These are phyloP conservation scores for Sarcophaga subvicina DNA, from an alignment of 2,888 invertebrate genomes.

Conservation along the genomic window DNA sequence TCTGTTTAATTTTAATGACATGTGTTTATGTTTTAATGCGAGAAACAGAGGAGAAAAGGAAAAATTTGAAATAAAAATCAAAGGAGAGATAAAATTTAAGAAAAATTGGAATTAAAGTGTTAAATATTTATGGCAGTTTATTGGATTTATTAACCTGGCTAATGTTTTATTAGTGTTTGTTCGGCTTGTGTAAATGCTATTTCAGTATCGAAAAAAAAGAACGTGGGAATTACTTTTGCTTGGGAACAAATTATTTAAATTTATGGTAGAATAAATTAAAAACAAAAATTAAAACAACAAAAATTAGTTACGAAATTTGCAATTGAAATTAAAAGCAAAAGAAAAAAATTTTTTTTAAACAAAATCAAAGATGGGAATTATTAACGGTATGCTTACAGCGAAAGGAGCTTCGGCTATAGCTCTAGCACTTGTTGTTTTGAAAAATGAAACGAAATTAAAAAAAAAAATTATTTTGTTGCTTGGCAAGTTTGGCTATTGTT, in stretches of 20 bases:
- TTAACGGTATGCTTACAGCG: too few relatives aligned
- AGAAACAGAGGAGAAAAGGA: not conserved
- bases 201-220: not conserved
- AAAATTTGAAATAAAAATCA: not conserved
- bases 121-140: constrained; percentile 53
- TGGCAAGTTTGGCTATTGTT: too few relatives aligned
- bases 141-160: constrained; percentile 29
- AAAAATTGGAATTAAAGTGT: constrained; percentile 30
- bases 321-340: too few relatives aligned
- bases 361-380: too few relatives aligned
- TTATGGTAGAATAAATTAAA: constrained; percentile 31
- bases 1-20: constrained; percentile 60
- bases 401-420: too few relatives aligned
- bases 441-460: too few relatives aligned
- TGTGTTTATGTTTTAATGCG: constrained; percentile 53
- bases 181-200: not conserved
- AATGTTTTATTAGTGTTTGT: too few relatives aligned
- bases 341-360: too few relatives aligned
- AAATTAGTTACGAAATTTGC: constrained; percentile 1
- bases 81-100: constrained; percentile 20
- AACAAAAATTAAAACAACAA: not conserved
- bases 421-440: too few relatives aligned
- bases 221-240: constrained; percentile 42
- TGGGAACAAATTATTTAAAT: not conserved
- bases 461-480: too few relatives aligned